Conservation (phyloP, 2,888 invertebrate genomes). For the Cheilosia impressa region DNA sequence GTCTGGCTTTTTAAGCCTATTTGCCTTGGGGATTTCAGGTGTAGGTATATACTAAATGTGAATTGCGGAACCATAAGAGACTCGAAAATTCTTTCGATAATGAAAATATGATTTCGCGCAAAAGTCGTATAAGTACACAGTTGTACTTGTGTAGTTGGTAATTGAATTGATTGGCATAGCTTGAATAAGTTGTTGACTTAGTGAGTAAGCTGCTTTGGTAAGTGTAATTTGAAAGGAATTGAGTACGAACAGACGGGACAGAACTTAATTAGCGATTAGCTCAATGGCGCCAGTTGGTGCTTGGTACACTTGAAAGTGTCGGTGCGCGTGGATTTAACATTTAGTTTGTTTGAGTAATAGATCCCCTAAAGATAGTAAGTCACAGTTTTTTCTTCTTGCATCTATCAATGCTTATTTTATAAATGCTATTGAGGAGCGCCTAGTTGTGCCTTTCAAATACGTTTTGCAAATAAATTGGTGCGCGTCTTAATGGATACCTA, state of each 20-base stretch:
- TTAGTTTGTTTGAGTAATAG: neutral
- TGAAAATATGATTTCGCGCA: conserved; percentile 51
- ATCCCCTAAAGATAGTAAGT: no score
- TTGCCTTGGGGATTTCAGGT: conserved; percentile 45
- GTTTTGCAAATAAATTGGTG: no score
- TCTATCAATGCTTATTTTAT: no score
- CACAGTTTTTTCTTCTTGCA: no score
- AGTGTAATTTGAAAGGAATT: conserved; percentile 69
- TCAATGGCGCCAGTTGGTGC: conserved; percentile 44
- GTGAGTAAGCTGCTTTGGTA: conserved; percentile 44
- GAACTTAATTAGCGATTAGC: conserved; percentile 53
- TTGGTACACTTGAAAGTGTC: neutral
- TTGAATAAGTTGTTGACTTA: conserved; percentile 31
- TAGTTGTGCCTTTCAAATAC: no score
- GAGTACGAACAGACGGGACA: conserved; percentile 45
- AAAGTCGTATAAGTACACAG: conserved; percentile 18
- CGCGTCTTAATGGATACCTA: no score
- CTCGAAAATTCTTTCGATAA: conserved; percentile 32
- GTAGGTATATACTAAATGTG: conserved; percentile 17
- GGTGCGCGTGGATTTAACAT: neutral
- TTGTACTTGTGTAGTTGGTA: conserved; percentile 15
- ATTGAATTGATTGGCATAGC: conserved; percentile 25
- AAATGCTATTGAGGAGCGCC: no score
- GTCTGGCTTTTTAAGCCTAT: conserved; percentile 36
- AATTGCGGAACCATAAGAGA: conserved; percentile 33